Conservation (phyloP, 2,888 invertebrate species). For the Acanthosepion pharaonis region DNA sequence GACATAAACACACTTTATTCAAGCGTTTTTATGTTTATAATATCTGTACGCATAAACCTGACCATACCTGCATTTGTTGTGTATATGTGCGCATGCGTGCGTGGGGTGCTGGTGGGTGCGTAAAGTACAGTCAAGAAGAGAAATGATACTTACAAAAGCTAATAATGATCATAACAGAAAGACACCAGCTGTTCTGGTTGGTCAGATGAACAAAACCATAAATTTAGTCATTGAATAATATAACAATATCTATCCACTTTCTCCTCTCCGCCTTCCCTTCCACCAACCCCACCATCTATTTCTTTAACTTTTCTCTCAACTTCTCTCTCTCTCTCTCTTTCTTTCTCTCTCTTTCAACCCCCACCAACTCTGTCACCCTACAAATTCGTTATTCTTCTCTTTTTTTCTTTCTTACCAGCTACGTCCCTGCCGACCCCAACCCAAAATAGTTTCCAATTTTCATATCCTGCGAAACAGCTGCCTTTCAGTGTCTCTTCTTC, state of each 20-base stretch:
- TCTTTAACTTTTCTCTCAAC: neutral
- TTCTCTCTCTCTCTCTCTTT: neutral
- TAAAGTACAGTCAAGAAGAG: neutral
- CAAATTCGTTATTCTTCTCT: neutral
- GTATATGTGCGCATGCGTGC: neutral
- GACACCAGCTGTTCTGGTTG: conserved; percentile 33
- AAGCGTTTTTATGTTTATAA: no score
- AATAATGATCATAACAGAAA: conserved; percentile 14
- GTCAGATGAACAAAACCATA: conserved; percentile 33
- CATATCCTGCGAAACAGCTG: conserved; percentile 33
- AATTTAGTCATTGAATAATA: conserved; percentile 22
- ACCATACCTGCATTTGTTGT: neutral
- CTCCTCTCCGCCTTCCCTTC: neutral
- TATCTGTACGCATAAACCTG: no score
- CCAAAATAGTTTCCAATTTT: conserved; percentile 33
- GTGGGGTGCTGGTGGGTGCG: neutral
- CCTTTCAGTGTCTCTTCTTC: neutral
- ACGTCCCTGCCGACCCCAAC: neutral
- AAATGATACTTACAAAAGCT: conserved; percentile 16
- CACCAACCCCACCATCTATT: neutral
- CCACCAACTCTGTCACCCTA: neutral
- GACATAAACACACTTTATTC: no score
- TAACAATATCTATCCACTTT: neutral
- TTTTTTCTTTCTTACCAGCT: neutral
- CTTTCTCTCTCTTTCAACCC: neutral